Conservation (phyloP, 2,113 vertebrate species). For the Microcebus tavaratra region DNA sequence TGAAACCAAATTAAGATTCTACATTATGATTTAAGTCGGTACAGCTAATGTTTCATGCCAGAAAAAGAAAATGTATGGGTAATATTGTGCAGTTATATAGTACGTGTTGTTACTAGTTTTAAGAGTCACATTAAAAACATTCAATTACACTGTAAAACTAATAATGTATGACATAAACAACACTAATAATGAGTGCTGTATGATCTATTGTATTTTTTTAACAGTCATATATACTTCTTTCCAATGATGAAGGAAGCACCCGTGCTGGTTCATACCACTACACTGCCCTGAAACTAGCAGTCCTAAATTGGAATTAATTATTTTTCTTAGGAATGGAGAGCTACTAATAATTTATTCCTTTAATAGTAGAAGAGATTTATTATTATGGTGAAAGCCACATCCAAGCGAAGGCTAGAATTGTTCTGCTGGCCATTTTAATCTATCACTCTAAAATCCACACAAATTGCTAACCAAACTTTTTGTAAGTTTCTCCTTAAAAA, state of each 20-base stretch:
- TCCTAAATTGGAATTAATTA: background rate
- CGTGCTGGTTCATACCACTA: background rate
- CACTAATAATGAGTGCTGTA: background rate
- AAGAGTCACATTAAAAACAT: background rate
- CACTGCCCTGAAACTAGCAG: background rate
- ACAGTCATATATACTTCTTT: background rate
- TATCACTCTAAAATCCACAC: background rate
- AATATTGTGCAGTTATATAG: background rate
- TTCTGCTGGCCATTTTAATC: background rate
- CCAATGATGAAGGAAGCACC: background rate
- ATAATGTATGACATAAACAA: slow-evolving; percentile 34
- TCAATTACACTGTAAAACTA: slow-evolving; percentile 44
- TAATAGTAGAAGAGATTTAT: background rate
- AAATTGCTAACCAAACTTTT: background rate
- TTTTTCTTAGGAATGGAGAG: background rate
- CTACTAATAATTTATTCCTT: background rate
- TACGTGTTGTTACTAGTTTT: background rate
- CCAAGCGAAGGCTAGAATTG: background rate
- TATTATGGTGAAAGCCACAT: background rate
- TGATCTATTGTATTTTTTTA: slow-evolving; percentile 56
- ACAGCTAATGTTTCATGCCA: slow-evolving; percentile 52
- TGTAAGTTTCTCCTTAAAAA: background rate
- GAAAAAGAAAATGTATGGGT: background rate
- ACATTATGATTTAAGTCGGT: slow-evolving; percentile 61
- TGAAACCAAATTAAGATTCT: slow-evolving; percentile 62